phyloP scores from a whole-genome alignment of 2,888 invertebrate genomes.

The Apodemia zela region DNA sequence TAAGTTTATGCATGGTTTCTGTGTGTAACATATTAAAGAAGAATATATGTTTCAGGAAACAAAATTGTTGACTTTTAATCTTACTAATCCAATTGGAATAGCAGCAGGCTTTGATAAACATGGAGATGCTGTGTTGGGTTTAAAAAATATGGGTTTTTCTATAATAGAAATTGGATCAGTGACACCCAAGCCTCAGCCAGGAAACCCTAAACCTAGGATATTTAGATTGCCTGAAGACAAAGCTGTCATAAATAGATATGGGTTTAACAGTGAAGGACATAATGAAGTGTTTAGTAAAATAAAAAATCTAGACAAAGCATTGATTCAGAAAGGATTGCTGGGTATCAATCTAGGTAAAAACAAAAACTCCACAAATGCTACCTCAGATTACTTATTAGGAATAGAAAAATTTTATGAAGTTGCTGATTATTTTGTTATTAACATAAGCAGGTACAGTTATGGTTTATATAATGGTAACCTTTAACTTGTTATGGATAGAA shows the following conservation, averaged over 20 bases:
- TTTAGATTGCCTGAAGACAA: conserved; percentile 92
- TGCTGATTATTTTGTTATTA: conserved; percentile 98
- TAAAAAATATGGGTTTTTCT: conserved; percentile 93
- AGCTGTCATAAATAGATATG: conserved; percentile 94
- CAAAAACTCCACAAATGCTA: conserved; percentile 87
- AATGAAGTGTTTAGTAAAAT: conserved; percentile 85
- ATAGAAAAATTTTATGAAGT: conserved; percentile 89
- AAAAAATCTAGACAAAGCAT: conserved; percentile 69
- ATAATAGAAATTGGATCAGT: conserved; percentile 98
- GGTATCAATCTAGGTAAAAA: conserved; percentile 99
- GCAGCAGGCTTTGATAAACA: conserved; percentile 99
- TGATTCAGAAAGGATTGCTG: conserved; percentile 82
- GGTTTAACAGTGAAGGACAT: conserved; percentile 97
- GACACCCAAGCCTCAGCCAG: conserved; percentile 95
- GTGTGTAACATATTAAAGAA: not conserved
- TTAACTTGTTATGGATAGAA: not conserved
- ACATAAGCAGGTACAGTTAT: conserved; percentile 87
- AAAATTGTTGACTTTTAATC: conserved; percentile 84
- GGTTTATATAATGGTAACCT: not conserved
- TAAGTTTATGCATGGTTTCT: not conserved
- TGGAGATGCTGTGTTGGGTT: conserved; percentile 92
- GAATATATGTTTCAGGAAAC: conserved; percentile 77
- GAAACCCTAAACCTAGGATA: conserved; percentile 95
- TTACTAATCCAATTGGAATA: conserved; percentile 96
- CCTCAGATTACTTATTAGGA: conserved; percentile 92